phyloP scores from a whole-genome alignment of 2,888 invertebrate species.

The Diaprepes abbreviatus region DNA sequence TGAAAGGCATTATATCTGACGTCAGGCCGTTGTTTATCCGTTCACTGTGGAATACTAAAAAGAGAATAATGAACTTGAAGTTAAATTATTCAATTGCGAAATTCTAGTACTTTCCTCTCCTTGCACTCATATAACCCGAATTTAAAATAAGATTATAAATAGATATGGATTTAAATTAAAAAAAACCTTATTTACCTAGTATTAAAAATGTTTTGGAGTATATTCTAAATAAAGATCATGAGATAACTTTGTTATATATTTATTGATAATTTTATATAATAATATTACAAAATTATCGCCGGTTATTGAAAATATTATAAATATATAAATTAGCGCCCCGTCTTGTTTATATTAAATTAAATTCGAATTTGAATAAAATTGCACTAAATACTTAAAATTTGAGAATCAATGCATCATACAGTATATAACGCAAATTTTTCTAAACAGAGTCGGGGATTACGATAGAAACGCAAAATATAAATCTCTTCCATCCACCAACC shows the following conservation, averaged over 20 bases:
- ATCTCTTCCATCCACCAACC: too few relatives aligned
- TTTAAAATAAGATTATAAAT: conserved; percentile 5
- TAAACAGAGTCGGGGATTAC: too few relatives aligned
- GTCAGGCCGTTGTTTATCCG: neutral
- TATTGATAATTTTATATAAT: neutral
- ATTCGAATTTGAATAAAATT: too few relatives aligned
- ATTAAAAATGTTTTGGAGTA: neutral
- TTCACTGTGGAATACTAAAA: conserved; percentile 5
- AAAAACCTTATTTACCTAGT: neutral
- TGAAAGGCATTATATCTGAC: neutral
- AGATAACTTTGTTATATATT: neutral
- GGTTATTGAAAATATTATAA: too few relatives aligned
- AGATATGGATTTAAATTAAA: too few relatives aligned
- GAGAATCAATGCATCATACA: too few relatives aligned
- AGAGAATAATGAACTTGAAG: conserved; percentile 15
- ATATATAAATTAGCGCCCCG: too few relatives aligned
- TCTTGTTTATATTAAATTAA: too few relatives aligned
- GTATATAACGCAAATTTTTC: too few relatives aligned
- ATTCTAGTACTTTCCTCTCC: neutral
- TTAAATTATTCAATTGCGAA: conserved; percentile 8
- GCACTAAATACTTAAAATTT: too few relatives aligned
- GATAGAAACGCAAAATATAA: too few relatives aligned
- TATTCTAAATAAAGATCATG: neutral
- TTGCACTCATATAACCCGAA: neutral
- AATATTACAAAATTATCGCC: too few relatives aligned